These are phyloP conservation scores for Rhagophthalmus giganteus DNA, from an alignment of 2,888 invertebrate genomes.

Conservation along the genomic window DNA sequence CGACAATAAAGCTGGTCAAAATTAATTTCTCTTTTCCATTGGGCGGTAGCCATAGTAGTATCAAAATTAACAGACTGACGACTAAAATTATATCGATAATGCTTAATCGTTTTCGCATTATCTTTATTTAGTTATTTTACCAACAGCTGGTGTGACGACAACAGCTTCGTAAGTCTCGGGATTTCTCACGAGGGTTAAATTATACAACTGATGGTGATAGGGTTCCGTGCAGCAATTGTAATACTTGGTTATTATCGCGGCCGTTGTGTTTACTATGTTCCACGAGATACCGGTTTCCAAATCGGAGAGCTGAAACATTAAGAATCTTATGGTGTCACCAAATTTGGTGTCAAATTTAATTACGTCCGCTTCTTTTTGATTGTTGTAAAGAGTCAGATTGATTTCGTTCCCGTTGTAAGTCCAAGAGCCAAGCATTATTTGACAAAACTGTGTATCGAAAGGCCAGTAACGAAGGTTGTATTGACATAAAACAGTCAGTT, in stretches of 20 bases:
- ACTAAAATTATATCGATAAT: too few relatives aligned
- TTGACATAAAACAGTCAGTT: conserved; percentile 68
- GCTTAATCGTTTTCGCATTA: too few relatives aligned
- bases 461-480: conserved; percentile 75
- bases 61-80: conserved; percentile 62
- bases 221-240: conserved; percentile 59
- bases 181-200: conserved; percentile 58
- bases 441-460: conserved; percentile 69
- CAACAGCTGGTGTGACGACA: conserved; percentile 65
- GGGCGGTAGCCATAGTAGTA: conserved; percentile 69
- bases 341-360: too few relatives aligned
- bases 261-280: conserved; percentile 1
- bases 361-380: conserved; percentile 1
- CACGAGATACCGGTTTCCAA: too few relatives aligned
- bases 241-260: not conserved
- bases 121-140: too few relatives aligned
- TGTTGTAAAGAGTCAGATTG: conserved; percentile 47
- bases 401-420: conserved; percentile 65
- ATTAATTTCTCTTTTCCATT: conserved; percentile 67
- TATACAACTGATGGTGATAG: conserved; percentile 59
- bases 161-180: conserved; percentile 64
- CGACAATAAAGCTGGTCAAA: conserved; percentile 61
- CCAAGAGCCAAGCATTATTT: conserved; percentile 74
- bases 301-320: too few relatives aligned
- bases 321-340: too few relatives aligned